Conservation (phyloP, 2,888 invertebrate species). For the Mycogona germanica region DNA sequence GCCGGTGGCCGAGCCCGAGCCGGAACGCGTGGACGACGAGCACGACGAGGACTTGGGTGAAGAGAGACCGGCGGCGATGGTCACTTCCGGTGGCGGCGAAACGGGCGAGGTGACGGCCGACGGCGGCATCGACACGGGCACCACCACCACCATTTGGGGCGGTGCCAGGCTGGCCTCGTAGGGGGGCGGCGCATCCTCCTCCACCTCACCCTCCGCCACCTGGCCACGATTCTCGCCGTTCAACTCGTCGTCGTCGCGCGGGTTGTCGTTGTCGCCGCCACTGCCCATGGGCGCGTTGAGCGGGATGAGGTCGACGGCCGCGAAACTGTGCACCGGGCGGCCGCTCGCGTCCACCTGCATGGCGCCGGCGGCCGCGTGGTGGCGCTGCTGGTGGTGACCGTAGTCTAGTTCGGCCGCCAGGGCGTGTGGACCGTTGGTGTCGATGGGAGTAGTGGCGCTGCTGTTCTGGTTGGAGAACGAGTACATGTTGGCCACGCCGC, state of each 20-base stretch:
- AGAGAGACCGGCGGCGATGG: not conserved
- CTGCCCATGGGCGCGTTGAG: not conserved
- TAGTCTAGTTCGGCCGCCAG: slow-evolving; percentile 18
- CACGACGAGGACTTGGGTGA: too few species aligned
- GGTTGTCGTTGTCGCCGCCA: not conserved
- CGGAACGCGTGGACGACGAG: too few species aligned
- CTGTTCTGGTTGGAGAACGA: slow-evolving; percentile 31
- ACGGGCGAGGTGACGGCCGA: too few species aligned
- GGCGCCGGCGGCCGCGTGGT: not conserved
- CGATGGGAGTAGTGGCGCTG: slow-evolving; percentile 29
- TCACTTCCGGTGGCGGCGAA: not conserved
- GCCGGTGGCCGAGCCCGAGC: too few species aligned
- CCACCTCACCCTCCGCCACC: not conserved
- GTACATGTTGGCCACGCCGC: slow-evolving; percentile 32
- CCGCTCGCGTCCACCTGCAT: not conserved
- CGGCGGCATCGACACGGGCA: too few species aligned
- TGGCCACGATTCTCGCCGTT: not conserved
- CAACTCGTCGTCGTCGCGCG: not conserved
- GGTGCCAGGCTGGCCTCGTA: too few species aligned
- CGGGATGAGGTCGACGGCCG: slow-evolving; percentile 10
- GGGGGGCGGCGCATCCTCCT: not conserved
- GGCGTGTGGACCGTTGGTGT: slow-evolving; percentile 24
- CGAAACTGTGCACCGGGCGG: slow-evolving; percentile 5
- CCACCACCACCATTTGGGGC: not conserved
- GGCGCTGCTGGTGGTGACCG: not conserved